phyloP scores from a whole-genome alignment of 2,797 vertebrate species.

The Aselliscus stoliczkanus region DNA sequence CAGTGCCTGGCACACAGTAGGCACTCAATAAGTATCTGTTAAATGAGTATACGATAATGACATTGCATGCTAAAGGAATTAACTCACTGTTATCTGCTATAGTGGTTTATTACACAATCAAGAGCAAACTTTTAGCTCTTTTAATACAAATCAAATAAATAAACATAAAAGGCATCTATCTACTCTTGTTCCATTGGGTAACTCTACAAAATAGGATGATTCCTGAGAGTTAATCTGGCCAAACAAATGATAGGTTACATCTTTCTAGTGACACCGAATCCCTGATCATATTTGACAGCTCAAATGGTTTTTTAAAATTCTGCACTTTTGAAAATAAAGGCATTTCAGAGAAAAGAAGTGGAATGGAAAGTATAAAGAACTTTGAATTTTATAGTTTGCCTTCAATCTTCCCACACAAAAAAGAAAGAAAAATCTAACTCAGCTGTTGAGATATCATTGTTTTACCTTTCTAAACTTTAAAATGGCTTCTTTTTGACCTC shows the following conservation, averaged over 20 bases:
- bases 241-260: not conserved
- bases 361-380: not conserved
- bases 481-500: slow-evolving; percentile 42
- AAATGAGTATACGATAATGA: not conserved
- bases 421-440: not conserved
- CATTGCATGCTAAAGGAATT: not conserved
- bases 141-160: slow-evolving; percentile 25
- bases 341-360: not conserved
- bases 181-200: not conserved
- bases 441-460: not conserved
- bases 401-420: not conserved
- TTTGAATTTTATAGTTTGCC: not conserved
- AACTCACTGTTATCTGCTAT: not conserved
- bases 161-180: not conserved
- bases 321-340: not conserved
- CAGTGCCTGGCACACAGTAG: not conserved
- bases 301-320: not conserved
- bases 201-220: not conserved
- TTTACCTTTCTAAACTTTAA: slow-evolving; percentile 47
- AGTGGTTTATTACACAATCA: not conserved
- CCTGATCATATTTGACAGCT: not conserved
- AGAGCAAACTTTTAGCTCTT: not conserved
- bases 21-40: not conserved
- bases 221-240: not conserved
- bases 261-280: not conserved